Percentiles rank a stretch among this genome's conserved stretches.
Conservation (phyloP, 2,113 vertebrate genomes). For the Notothenia coriiceps region DNA sequence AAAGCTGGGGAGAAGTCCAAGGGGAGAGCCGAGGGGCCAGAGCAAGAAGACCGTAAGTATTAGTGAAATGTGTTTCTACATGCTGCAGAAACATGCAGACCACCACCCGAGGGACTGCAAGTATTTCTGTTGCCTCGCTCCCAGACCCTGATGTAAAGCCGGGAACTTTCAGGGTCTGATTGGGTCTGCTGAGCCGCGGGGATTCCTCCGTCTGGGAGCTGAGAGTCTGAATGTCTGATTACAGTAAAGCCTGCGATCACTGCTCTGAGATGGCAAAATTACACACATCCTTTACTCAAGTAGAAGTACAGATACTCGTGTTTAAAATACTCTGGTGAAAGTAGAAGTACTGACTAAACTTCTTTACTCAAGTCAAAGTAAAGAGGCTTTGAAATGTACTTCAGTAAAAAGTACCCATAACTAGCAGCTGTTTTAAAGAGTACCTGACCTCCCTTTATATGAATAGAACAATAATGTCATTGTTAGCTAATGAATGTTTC, state of each 20-base stretch:
- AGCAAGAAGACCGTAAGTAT: slow-evolving; percentile 53
- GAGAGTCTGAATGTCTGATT: slow-evolving; percentile 62
- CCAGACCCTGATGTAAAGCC: slow-evolving; percentile 29
- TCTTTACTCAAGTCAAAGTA: too few relatives aligned
- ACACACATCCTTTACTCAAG: too few relatives aligned
- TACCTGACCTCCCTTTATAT: too few relatives aligned
- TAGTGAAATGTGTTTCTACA: slow-evolving; percentile 52
- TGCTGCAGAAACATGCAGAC: slow-evolving; percentile 40
- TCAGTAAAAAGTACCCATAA: too few relatives aligned
- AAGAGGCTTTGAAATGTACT: too few relatives aligned
- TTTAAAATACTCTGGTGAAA: too few relatives aligned
- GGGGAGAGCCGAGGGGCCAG: slow-evolving; percentile 52
- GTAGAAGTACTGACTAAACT: too few relatives aligned
- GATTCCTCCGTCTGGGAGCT: slow-evolving; percentile 61
- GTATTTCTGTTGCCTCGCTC: slow-evolving; percentile 27
- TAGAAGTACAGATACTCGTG: too few relatives aligned
- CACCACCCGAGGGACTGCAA: slow-evolving; percentile 43
- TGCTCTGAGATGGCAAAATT: background rate
- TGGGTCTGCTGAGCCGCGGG: slow-evolving; percentile 50
- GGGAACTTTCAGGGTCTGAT: slow-evolving; percentile 51
- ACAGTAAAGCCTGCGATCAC: slow-evolving; percentile 41
- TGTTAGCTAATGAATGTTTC: too few relatives aligned
- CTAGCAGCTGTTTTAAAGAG: too few relatives aligned
- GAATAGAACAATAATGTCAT: too few relatives aligned
- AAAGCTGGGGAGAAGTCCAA: slow-evolving; percentile 65